Conservation (phyloP, 2,888 invertebrate genomes). For the Syrphus vitripennis region DNA sequence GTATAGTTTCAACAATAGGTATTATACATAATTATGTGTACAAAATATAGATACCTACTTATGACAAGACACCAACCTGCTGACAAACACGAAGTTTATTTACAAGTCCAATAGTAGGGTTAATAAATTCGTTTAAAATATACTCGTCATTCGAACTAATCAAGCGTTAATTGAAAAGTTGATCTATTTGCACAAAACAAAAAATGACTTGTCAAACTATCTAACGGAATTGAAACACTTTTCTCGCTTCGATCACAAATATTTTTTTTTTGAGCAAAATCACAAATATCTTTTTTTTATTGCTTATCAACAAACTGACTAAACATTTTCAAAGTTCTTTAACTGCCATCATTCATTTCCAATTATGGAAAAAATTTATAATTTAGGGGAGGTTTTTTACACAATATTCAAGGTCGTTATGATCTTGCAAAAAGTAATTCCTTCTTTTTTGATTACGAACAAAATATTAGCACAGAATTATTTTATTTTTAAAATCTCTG, state of each 20-base stretch:
- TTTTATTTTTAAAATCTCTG: not conserved
- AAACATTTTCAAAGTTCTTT: not conserved
- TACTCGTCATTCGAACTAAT: not conserved
- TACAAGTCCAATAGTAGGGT: not conserved
- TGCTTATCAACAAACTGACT: not conserved
- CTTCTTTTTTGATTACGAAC: not conserved
- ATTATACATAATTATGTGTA: too few species aligned
- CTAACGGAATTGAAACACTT: not conserved
- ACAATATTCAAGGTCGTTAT: constrained; percentile 5
- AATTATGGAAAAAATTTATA: not conserved
- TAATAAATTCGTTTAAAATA: not conserved
- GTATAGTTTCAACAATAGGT: too few species aligned
- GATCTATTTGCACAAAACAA: not conserved
- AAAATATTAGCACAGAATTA: not conserved
- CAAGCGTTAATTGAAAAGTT: constrained; percentile 37
- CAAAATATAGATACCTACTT: not conserved
- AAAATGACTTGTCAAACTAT: not conserved
- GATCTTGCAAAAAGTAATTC: constrained; percentile 8
- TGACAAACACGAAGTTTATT: not conserved
- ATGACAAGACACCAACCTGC: not conserved
- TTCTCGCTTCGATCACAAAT: not conserved
- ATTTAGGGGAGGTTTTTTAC: not conserved
- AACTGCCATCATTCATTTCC: not conserved
- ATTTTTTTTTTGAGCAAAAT: not conserved
- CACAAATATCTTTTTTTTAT: not conserved